A percentile compares a stretch with the other conserved stretches of the same genome.
phyloP scores from a whole-genome alignment of 2,113 vertebrate genomes.

The Petroica traversi region DNA sequence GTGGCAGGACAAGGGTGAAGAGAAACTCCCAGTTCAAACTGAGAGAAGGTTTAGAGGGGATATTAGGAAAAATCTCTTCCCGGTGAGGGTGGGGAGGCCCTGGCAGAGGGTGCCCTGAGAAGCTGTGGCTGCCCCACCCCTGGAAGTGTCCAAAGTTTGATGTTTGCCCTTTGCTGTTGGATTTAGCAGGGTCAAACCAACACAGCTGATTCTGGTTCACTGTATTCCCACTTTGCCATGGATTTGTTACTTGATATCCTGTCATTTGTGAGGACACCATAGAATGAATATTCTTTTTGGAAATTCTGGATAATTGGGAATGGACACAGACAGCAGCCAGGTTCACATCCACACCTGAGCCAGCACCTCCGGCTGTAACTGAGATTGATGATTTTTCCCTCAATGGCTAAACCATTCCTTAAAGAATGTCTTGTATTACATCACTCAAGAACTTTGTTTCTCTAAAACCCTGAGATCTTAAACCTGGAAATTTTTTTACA shows the following conservation, averaged over 20 bases:
- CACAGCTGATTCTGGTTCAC: neutral
- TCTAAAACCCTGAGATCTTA: neutral
- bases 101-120: neutral
- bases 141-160: neutral
- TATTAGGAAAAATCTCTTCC: neutral
- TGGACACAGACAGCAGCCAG: neutral
- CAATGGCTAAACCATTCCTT: neutral
- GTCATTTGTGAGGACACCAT: fast-evolving
- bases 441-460: neutral
- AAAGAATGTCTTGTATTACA: neutral
- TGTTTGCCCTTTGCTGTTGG: neutral
- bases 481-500: neutral
- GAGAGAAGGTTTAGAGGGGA: neutral
- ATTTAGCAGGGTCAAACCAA: neutral
- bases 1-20: neutral
- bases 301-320: neutral
- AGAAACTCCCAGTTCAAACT: neutral
- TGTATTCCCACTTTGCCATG: fast-evolving
- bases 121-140: neutral
- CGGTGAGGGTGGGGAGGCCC: neutral
- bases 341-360: fast-evolving
- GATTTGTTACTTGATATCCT: fast-evolving
- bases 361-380: neutral
- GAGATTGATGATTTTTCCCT: neutral
- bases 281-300: neutral